Base-by-base conservation (phyloP, 2,888 invertebrate genomes). In the Hipparchia sbordonii region DNA sequence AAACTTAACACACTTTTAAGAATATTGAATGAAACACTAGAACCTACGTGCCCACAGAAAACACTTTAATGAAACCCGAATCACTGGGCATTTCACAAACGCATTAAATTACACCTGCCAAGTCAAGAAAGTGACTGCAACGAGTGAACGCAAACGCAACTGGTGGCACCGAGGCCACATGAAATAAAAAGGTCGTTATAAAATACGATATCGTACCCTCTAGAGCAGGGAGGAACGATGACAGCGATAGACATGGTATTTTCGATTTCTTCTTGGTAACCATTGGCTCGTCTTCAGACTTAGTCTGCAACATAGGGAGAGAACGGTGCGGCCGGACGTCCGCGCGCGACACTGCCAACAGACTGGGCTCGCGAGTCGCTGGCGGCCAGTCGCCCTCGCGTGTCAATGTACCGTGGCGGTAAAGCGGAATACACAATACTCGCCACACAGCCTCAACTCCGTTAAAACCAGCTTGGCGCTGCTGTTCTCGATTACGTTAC, bases 61-160 rank as follows among this genome's bases (percentile, higher is more conserved):
- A 82, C 86, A 89, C 86, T 85, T 81, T 79, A 78, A 80, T 77
- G 71, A 77, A 78, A 77, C 76, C 72, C 71, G 75, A 78, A 79
- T 70, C 79, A 80, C 79, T 76, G 80, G 82, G 77, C 80, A 85
- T 84, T 85, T 87, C 88, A 88, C 87, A 87, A 88, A 88, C 85
- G 80, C 83, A 85, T 87, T 85, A 86, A 84, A 88, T 85, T 89
- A 78, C 92, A 92, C 91, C 90, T 91, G 92, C 88, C 87, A 85
- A 89, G 89, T 88, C 90, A 90, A 87, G 90, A 92, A 93, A 92
- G 93, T 91, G 89, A 91, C 84, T 91, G 92, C 92, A 89, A 85
- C 85, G 81, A 86, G 90, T 90, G 91, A 92, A 89, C 89, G 92
- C 89, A 88, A 92, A 89, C 89, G 91, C 89, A 89, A 90, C 86